These are phyloP conservation scores for Numida meleagris DNA, from an alignment of 2,113 vertebrate species.

Conservation along the genomic window DNA sequence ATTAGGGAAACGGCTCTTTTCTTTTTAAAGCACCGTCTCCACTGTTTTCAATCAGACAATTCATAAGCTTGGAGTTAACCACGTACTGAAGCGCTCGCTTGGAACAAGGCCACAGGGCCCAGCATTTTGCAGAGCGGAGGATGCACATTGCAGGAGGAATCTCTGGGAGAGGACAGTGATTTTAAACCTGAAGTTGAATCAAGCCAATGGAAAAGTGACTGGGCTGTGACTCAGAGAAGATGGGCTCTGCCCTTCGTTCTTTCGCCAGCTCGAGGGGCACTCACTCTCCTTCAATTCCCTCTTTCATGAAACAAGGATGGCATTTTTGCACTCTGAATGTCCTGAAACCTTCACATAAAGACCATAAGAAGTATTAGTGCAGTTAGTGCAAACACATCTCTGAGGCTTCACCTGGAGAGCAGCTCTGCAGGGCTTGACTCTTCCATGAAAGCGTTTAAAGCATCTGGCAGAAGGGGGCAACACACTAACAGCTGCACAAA, in stretches of 20 bases:
- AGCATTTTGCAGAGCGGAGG: not conserved
- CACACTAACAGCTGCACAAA: not conserved
- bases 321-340: rapidly evolving
- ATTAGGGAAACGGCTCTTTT: not conserved
- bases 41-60: not conserved
- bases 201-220: not conserved
- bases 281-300: not conserved
- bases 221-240: not conserved
- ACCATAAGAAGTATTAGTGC: not conserved
- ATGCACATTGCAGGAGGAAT: not conserved
- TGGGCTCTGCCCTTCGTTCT: not conserved
- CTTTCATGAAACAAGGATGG: not conserved
- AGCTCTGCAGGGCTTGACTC: not conserved
- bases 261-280: not conserved
- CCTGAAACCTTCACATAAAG: not conserved
- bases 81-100: not conserved
- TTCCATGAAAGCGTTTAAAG: not conserved
- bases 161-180: rapidly evolving
- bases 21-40: not conserved
- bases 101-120: not conserved
- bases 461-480: constrained; percentile 29
- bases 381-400: not conserved
- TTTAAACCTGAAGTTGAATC: not conserved
- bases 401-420: not conserved
- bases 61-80: not conserved